Conservation (phyloP, 1,140 invertebrate genomes). For the Aphidius gifuensis region DNA sequence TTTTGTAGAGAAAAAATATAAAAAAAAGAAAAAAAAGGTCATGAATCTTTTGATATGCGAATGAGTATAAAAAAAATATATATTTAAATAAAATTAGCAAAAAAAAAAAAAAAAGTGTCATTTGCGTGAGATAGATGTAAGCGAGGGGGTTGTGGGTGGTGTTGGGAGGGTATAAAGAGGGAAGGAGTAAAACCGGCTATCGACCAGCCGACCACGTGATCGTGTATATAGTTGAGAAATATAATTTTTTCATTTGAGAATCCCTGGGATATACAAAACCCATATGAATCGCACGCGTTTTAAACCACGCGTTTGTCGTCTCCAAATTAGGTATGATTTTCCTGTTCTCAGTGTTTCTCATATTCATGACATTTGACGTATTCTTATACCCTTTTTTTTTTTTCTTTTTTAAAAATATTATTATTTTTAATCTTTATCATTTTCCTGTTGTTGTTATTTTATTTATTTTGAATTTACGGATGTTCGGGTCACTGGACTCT, state of each 20-base stretch:
- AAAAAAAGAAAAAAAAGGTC: no score
- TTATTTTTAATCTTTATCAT: no score
- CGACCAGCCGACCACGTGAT: slow-evolving; percentile 23
- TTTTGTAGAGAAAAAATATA: no score
- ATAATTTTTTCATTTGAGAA: slow-evolving; percentile 29
- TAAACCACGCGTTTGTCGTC: slow-evolving; percentile 36
- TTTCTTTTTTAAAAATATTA: background rate
- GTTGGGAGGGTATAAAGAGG: background rate
- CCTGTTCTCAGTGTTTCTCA: slow-evolving; percentile 40
- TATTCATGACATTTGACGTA: background rate
- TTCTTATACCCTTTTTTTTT: background rate
- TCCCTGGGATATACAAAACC: slow-evolving; percentile 30
- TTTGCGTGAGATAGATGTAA: background rate
- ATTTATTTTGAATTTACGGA: background rate
- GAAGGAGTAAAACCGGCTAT: slow-evolving; percentile 16
- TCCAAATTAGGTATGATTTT: slow-evolving; percentile 50
- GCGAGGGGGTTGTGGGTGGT: background rate
- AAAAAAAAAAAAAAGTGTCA: no score
- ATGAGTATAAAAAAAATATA: no score
- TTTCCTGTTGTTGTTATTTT: background rate
- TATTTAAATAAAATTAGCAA: no score
- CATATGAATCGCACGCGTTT: slow-evolving; percentile 37
- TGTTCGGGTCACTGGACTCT: slow-evolving; percentile 3
- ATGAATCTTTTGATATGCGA: no score
- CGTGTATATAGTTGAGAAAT: background rate